phyloP scores from a whole-genome alignment of 2,797 vertebrate genomes.

The Denticeps clupeoides region DNA sequence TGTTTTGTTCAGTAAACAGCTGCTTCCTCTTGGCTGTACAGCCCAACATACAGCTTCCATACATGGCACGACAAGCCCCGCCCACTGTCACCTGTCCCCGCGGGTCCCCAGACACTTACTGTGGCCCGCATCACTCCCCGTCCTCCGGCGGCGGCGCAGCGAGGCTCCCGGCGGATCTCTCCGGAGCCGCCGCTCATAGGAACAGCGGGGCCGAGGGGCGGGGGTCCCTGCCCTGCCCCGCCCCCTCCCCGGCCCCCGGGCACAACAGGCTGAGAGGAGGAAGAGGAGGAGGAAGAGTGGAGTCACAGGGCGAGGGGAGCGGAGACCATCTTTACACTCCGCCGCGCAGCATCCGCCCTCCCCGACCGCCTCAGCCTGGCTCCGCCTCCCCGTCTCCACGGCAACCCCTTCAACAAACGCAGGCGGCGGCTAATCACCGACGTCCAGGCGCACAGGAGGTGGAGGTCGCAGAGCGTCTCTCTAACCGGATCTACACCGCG shows the following conservation, averaged over 20 bases:
- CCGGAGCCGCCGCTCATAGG: neutral
- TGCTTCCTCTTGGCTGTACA: conserved; percentile 6
- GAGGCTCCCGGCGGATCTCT: conserved; percentile 1
- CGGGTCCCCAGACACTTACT: conserved; percentile 62
- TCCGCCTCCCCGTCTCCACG: conserved; percentile 67
- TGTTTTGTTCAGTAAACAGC: conserved; percentile 19
- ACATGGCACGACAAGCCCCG: too few relatives aligned
- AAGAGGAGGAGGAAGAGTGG: conserved; percentile 20
- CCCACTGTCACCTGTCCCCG: too few relatives aligned
- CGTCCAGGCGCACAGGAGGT: conserved; percentile 30
- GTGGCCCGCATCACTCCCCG: conserved; percentile 73
- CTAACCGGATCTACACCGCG: too few relatives aligned
- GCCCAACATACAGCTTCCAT: neutral
- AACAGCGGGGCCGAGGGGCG: neutral
- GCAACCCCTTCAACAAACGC: conserved; percentile 94
- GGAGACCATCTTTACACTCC: conserved; percentile 41
- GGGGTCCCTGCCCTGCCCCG: neutral
- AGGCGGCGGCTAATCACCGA: conserved; percentile 49
- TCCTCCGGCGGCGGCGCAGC: conserved; percentile 22
- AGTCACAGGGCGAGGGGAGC: conserved; percentile 40
- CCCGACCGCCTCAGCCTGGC: conserved; percentile 36
- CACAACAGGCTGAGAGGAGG: conserved; percentile 18
- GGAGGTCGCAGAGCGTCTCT: too few relatives aligned
- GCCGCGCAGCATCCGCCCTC: conserved; percentile 15
- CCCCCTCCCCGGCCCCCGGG: neutral